Evolutionary conservation across 37 sponge, comb jelly and placozoan species (phyloP).

Genomic region (Chondrosia reniformis): DNA sequence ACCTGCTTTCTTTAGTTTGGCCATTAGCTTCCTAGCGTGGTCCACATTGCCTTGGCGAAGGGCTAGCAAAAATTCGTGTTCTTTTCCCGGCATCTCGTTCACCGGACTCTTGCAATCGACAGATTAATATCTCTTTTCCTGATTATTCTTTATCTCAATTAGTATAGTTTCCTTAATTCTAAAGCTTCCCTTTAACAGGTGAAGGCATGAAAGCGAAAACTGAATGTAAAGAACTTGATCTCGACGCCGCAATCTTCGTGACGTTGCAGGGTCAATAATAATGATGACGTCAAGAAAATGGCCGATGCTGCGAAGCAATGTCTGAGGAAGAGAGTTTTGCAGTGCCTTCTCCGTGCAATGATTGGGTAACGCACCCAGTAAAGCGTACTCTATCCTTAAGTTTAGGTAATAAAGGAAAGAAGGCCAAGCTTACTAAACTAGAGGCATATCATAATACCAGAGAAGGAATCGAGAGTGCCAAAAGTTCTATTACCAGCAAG

Average conservation of each 20-base stretch:
- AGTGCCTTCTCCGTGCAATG: background rate
- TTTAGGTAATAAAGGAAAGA: background rate
- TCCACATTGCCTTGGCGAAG: constrained; percentile 69
- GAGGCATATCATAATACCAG: background rate
- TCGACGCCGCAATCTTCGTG: too few species aligned
- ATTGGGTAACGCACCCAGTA: background rate
- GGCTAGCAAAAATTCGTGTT: constrained; percentile 66
- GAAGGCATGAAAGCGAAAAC: too few species aligned
- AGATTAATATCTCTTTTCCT: too few species aligned
- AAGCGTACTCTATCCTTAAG: constrained; percentile 12
- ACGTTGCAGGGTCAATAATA: too few species aligned
- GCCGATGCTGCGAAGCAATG: background rate
- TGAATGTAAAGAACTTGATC: too few species aligned
- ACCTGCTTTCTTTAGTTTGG: constrained; percentile 85
- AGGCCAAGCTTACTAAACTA: background rate
- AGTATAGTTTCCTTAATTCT: too few species aligned
- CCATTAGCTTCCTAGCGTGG: constrained; percentile 70
- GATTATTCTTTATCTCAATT: too few species aligned
- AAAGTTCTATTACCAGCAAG: background rate
- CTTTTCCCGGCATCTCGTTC: constrained; percentile 67
- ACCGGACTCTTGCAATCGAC: too few species aligned
- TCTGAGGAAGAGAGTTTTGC: constrained; percentile 14
- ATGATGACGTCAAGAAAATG: too few species aligned
- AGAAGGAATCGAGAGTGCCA: background rate
- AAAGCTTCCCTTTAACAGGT: too few species aligned